Conservation (phyloP, 1,140 invertebrate species). For the Homalodisca vitripennis region DNA sequence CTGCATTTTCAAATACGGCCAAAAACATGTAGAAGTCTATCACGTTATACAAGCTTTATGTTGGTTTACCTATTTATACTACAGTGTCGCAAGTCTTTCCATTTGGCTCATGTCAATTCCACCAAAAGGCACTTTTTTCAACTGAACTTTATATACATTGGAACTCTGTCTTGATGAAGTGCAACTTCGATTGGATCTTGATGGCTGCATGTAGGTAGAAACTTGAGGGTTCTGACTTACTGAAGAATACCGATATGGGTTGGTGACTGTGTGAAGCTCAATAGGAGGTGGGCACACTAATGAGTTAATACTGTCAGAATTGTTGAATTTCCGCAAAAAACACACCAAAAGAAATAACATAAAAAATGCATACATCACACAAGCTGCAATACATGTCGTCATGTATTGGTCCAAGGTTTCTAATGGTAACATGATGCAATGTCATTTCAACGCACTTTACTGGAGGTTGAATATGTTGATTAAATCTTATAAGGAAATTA, state of each 20-base stretch:
- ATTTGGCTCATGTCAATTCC: slow-evolving; percentile 32
- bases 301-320: slow-evolving; percentile 22
- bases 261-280: slow-evolving; percentile 24
- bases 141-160: slow-evolving; percentile 21
- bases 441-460: slow-evolving; percentile 23
- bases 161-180: slow-evolving; percentile 31
- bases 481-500: too few relatives aligned
- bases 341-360: slow-evolving; percentile 32
- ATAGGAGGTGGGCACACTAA: slow-evolving; percentile 26
- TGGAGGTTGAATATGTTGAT: too few relatives aligned
- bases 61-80: not conserved
- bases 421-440: slow-evolving; percentile 29
- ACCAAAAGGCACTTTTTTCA: slow-evolving; percentile 31
- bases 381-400: slow-evolving; percentile 23
- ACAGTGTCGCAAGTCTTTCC: slow-evolving; percentile 32
- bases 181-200: slow-evolving; percentile 28
- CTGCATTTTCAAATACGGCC: too few relatives aligned
- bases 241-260: slow-evolving; percentile 28
- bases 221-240: slow-evolving; percentile 27
- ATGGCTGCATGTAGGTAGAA: not conserved
- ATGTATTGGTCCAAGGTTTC: slow-evolving; percentile 34
- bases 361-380: slow-evolving; percentile 29
- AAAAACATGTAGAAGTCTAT: too few relatives aligned
- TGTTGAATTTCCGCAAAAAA: slow-evolving; percentile 29
- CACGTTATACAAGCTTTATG: too few relatives aligned